Base-by-base conservation (phyloP, 2,797 vertebrate species). In the Epinephelus malabaricus region DNA sequence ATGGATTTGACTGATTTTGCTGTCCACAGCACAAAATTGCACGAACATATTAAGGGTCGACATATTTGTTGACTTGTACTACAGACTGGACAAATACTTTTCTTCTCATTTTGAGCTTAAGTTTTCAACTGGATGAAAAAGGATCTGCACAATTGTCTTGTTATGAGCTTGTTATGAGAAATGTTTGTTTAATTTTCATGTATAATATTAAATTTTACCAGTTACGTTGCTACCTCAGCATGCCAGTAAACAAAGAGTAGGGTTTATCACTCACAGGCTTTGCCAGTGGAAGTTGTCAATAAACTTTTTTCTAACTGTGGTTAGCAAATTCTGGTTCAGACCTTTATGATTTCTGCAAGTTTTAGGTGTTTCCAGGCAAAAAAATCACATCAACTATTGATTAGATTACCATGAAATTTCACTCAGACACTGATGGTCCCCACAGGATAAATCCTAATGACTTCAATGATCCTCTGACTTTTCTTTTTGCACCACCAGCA, bases 1-100 rank as follows among this genome's bases (percentile, higher is more conserved):
- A 58, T 43, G 5, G 30, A 51, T 49, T 53, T 47, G 12, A 62
- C 5, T 40, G 0, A 13, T 63, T 73, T 66, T 23, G 58, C 14
- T 45, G 9, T 12, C 54, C 59, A 47, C 11, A 45, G 74, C 53
- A 77, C 38, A 49, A 43, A 56, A 65, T 10, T 69, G 19, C n/a
- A 43, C 56, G 65, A 66, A 30, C 8, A 21, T 38, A 56, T 51
- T 19, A 63, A 59, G 4, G 15, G 10, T 59, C 12, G 1, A 40
- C 7, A 27, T 49, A 6, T 72, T 51, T 58, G 4, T 59, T 67
- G 4, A 38, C 23, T 49, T n/a, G 15, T 21, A 18, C 38, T 15
- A 5, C 23, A 62, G 23, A 23, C 38, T 53, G 17, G 4, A 68
- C 2, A 0, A 11, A 19, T 45, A 3, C 7, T 18, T 56, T 45